Evolutionary conservation across 2,797 vertebrate genomes (phyloP).

Genomic region (Helostoma temminkii): DNA sequence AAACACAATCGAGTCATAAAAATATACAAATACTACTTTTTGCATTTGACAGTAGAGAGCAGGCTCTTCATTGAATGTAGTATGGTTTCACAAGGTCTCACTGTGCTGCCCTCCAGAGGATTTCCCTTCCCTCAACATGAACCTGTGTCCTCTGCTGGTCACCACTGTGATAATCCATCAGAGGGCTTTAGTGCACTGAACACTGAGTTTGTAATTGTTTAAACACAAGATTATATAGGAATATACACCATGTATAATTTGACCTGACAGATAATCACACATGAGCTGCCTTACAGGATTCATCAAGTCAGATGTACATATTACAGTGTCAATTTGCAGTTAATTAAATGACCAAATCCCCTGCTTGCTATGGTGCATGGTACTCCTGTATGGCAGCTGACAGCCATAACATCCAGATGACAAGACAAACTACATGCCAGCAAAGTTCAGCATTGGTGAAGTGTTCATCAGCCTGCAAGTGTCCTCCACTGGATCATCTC

Average conservation of each 20-base stretch:
- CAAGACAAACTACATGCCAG: not conserved
- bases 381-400: not conserved
- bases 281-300: not conserved
- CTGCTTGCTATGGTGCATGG: not conserved
- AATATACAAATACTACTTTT: not conserved
- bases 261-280: not conserved
- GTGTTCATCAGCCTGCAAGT: not conserved
- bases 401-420: not conserved
- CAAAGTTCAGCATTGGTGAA: not conserved
- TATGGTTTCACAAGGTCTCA: conserved; percentile 12
- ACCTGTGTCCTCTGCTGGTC: not conserved
- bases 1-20: not conserved
- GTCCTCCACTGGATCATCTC: no score
- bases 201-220: not conserved
- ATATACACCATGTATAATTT: not conserved
- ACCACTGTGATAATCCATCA: not conserved
- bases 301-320: not conserved
- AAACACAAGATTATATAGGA: not conserved
- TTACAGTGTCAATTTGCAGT: not conserved
- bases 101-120: conserved; percentile 31
- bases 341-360: not conserved
- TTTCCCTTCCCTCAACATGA: not conserved
- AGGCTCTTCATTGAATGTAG: conserved; percentile 12
- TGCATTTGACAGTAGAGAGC: conserved; percentile 5
- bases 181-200: not conserved